Evolutionary conservation across 2,888 invertebrate genomes (phyloP).

Genomic region (Yponomeuta evonymella): DNA sequence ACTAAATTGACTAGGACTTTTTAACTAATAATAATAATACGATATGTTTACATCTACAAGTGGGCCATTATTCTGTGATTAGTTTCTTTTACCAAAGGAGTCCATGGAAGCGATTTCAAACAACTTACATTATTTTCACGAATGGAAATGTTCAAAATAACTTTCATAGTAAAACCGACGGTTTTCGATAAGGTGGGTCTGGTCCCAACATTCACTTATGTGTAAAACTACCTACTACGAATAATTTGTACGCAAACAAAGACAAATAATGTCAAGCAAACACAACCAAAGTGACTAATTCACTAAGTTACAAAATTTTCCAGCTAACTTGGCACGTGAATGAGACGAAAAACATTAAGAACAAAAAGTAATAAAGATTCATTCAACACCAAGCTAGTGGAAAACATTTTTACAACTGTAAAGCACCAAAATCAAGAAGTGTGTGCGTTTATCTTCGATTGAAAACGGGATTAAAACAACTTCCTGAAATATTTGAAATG

Average conservation of each 20-base stretch:
- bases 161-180: neutral
- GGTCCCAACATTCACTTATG: neutral
- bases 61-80: neutral
- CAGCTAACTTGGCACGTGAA: neutral
- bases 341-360: neutral
- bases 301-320: neutral
- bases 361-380: neutral
- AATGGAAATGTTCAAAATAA: neutral
- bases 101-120: no score
- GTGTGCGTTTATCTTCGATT: slow-evolving; percentile 30
- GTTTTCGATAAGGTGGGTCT: neutral
- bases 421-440: slow-evolving; percentile 40
- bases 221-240: neutral
- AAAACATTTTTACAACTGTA: neutral
- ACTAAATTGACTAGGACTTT: slow-evolving; percentile 37
- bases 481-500: no score
- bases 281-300: slow-evolving; percentile 47
- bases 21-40: slow-evolving; percentile 7
- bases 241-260: neutral
- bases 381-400: neutral
- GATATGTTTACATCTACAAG: slow-evolving; percentile 7
- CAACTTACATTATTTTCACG: no score
- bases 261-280: slow-evolving; percentile 22
- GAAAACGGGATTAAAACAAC: neutral
- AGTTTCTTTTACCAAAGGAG: no score